Percentiles rank a stretch among this genome's conserved stretches.
Conservation (phyloP, 2,888 invertebrate genomes). For the Podotricha telesiphe region DNA sequence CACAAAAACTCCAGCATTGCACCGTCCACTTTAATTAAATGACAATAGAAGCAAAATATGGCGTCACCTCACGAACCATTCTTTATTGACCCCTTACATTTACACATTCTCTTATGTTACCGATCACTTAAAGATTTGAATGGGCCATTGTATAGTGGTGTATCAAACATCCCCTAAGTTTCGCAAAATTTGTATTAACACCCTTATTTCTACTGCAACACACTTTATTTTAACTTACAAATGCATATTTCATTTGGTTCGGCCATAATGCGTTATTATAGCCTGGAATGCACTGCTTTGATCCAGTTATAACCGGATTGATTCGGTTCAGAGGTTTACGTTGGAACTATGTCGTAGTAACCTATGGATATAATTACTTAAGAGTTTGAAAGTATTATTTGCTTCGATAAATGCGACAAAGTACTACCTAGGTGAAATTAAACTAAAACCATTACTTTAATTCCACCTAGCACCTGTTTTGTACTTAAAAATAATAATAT, state of each 20-base stretch:
- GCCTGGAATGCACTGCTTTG: constrained; percentile 62
- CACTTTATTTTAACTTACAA: constrained; percentile 2
- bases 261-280: constrained; percentile 52
- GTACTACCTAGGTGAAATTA: neutral
- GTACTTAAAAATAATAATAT: constrained; percentile 2
- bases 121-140: neutral
- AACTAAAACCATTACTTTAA: too few species aligned
- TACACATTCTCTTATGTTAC: constrained; percentile 16
- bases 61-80: constrained; percentile 34
- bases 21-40: constrained; percentile 62
- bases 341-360: constrained; percentile 12
- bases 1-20: constrained; percentile 43
- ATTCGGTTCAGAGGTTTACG: constrained; percentile 42
- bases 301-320: constrained; percentile 58
- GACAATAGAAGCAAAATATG: constrained; percentile 57
- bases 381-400: neutral
- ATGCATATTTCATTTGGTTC: neutral
- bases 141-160: neutral
- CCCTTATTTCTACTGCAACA: neutral
- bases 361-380: neutral
- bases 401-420: neutral
- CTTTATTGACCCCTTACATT: neutral
- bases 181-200: neutral
- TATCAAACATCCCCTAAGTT: neutral
- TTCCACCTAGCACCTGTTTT: constrained; percentile 18